phyloP scores from a whole-genome alignment of 2,888 invertebrate genomes.

The Drosophila melanosoma region DNA sequence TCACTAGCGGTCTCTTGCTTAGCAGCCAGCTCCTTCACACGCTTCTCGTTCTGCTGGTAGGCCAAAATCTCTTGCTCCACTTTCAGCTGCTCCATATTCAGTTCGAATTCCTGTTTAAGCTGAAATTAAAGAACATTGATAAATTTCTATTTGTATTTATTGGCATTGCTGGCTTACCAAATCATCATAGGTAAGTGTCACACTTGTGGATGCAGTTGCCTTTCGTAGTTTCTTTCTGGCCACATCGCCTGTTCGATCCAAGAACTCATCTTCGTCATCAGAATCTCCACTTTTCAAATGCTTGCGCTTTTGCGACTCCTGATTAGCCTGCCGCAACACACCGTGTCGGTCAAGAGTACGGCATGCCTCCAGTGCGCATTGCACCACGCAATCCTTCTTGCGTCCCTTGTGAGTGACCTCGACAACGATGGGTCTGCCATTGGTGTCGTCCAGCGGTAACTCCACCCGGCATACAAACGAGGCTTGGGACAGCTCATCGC shows the following conservation, averaged over 20 bases:
- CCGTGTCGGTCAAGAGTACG: conserved; percentile 95
- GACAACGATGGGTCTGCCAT: conserved; percentile 91
- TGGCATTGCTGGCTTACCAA: conserved; percentile 86
- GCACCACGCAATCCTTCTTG: conserved; percentile 96
- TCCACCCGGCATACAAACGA: conserved; percentile 94
- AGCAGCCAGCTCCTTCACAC: conserved; percentile 70
- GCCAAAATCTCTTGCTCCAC: conserved; percentile 86
- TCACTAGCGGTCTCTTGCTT: conserved; percentile 86
- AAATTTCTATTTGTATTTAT: background rate
- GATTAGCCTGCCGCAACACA: conserved; percentile 93
- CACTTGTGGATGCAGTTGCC: conserved; percentile 65
- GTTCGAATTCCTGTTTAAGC: conserved; percentile 80
- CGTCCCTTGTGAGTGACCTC: conserved; percentile 95
- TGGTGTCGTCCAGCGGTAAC: conserved; percentile 92
- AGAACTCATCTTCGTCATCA: conserved; percentile 98
- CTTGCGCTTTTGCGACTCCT: conserved; percentile 93
- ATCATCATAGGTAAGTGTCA: conserved; percentile 88
- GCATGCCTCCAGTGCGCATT: conserved; percentile 98
- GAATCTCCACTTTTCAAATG: conserved; percentile 92
- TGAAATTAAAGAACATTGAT: conserved; percentile 29
- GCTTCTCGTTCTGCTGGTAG: conserved; percentile 85
- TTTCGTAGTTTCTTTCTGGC: conserved; percentile 93
- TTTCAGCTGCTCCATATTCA: conserved; percentile 87
- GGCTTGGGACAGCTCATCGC: conserved; percentile 93
- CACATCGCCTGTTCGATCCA: conserved; percentile 97